Percentiles rank a stretch among this genome's conserved stretches.
These are phyloP conservation scores for Zaprionus taronus DNA, from an alignment of 1,140 invertebrate species.

Conservation along the genomic window DNA sequence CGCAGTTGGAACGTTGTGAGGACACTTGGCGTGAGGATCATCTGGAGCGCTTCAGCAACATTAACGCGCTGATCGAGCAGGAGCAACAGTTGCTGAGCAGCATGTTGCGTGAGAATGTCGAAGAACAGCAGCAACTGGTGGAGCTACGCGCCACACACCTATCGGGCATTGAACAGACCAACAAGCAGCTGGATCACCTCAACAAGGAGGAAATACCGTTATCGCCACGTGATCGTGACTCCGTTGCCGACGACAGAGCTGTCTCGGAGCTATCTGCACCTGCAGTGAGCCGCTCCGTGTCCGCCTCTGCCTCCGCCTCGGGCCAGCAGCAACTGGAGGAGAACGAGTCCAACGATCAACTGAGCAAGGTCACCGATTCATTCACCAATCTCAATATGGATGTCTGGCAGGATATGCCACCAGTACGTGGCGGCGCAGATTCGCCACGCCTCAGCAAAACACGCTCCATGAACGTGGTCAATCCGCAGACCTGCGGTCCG, in stretches of 20 bases:
- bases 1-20: conserved; percentile 65
- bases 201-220: conserved; percentile 62
- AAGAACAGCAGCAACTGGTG: conserved; percentile 80
- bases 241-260: background rate
- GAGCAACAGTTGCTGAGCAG: conserved; percentile 48
- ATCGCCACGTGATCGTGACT: conserved; percentile 17
- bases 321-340: background rate
- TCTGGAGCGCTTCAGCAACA: conserved; percentile 56
- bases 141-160: conserved; percentile 83
- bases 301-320: background rate
- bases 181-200: conserved; percentile 82
- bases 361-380: conserved; percentile 57
- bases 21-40: conserved; percentile 72
- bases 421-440: conserved; percentile 48
- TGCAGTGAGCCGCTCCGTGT: background rate
- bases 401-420: conserved; percentile 68
- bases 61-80: conserved; percentile 57
- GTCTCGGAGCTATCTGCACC: background rate
- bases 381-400: conserved; percentile 77
- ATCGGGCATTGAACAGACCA: conserved; percentile 83
- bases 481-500: conserved; percentile 56
- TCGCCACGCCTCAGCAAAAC: conserved; percentile 55
- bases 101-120: conserved; percentile 77
- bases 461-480: conserved; percentile 71
- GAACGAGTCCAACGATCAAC: background rate